Evolutionary conservation across 2,888 invertebrate genomes (phyloP).

Genomic region (Cecidostiba fungosa): DNA sequence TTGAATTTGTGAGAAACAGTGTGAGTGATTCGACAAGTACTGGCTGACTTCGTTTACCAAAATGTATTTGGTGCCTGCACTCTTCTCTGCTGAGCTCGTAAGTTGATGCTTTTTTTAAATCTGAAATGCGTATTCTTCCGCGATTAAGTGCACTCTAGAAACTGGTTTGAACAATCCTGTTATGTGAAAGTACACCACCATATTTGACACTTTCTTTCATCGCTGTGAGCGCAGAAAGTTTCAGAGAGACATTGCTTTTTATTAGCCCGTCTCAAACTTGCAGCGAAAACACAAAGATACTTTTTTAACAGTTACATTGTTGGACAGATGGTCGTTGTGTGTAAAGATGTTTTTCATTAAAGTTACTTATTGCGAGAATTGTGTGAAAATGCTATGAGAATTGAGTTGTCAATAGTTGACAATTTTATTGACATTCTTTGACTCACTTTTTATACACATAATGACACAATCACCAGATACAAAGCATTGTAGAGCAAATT

Average conservation of each 20-base stretch:
- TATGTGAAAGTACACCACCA: slow-evolving; percentile 1
- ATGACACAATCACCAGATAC: background rate
- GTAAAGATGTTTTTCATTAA: background rate
- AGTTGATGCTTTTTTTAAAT: slow-evolving; percentile 1
- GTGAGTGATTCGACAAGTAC: background rate
- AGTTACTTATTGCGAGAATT: background rate
- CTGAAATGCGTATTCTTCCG: background rate
- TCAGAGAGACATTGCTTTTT: background rate
- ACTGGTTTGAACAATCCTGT: background rate
- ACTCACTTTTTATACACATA: background rate
- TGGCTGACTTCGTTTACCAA: slow-evolving; percentile 21
- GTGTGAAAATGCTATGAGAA: background rate
- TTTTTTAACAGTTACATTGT: background rate
- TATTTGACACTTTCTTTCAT: slow-evolving; percentile 7
- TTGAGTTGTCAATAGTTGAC: background rate
- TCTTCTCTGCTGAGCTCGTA: slow-evolving; percentile 14
- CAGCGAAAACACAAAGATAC: background rate
- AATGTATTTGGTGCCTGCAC: slow-evolving; percentile 27
- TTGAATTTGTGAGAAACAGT: slow-evolving; percentile 27
- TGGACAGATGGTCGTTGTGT: background rate
- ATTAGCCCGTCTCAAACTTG: background rate
- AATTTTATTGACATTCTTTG: background rate
- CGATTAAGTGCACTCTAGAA: background rate
- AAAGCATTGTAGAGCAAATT: background rate
- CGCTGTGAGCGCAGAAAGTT: background rate